Conservation (phyloP, 2,113 vertebrate species). For the Clinocottus analis region DNA sequence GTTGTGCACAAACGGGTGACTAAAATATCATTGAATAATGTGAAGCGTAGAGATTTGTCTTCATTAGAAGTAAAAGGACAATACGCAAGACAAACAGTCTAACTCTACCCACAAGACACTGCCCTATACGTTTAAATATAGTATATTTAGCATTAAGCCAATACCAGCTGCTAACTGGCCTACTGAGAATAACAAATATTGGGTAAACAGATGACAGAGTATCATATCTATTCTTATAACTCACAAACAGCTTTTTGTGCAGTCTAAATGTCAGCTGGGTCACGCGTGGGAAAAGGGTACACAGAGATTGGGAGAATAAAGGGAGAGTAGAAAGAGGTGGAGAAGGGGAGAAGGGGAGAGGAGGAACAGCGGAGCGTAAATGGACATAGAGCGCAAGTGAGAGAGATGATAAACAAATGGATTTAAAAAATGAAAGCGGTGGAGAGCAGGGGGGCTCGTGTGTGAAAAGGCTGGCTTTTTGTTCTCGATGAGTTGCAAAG, state of each 20-base stretch:
- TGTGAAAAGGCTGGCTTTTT: slow-evolving; percentile 49
- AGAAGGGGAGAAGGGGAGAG: neutral
- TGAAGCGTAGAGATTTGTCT: neutral
- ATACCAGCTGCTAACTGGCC: neutral
- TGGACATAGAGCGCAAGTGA: slow-evolving; percentile 22
- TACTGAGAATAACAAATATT: slow-evolving; percentile 9
- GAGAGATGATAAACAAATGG: slow-evolving; percentile 72
- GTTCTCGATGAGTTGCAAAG: slow-evolving; percentile 50
- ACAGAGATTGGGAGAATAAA: slow-evolving; percentile 49
- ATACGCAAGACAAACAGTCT: neutral
- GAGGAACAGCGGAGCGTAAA: slow-evolving; percentile 12
- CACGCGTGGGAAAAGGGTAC: slow-evolving; percentile 34
- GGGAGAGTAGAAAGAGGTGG: slow-evolving; percentile 27
- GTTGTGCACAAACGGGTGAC: neutral
- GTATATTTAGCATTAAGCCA: neutral
- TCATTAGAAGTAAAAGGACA: neutral
- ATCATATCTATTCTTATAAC: slow-evolving; percentile 13
- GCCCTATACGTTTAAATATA: neutral
- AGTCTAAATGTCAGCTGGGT: slow-evolving; percentile 60
- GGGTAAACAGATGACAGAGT: slow-evolving; percentile 26
- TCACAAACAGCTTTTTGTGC: slow-evolving; percentile 50
- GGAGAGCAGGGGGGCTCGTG: slow-evolving; percentile 13
- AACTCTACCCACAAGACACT: neutral
- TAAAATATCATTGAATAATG: neutral
- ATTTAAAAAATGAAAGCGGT: slow-evolving; percentile 71